Evolutionary conservation across 2,113 vertebrate genomes (phyloP).

Genomic region (Etheostoma cragini): DNA sequence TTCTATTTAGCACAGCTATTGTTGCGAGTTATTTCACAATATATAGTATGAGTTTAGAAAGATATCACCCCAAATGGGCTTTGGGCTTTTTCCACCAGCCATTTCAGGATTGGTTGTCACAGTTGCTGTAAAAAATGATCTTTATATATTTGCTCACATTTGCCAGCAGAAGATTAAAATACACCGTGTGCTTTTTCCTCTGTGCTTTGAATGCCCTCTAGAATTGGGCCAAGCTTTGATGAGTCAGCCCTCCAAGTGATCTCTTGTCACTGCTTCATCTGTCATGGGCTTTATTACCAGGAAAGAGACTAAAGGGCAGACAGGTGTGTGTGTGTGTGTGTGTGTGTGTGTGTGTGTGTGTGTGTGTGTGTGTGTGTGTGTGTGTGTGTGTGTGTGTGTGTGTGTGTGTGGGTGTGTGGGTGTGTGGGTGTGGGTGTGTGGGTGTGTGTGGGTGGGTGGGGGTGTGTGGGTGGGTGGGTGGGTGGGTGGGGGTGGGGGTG

Average conservation of each 20-base stretch:
- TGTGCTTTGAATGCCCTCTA: constrained; percentile 70
- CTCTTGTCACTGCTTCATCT: constrained; percentile 65
- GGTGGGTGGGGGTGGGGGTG: no score
- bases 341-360: constrained; percentile 2
- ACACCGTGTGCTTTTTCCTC: constrained; percentile 42
- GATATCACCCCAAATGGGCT: not conserved
- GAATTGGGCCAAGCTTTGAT: constrained; percentile 74
- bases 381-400: not conserved
- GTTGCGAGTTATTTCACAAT: not conserved
- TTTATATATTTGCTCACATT: constrained; percentile 16
- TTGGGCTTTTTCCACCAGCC: constrained; percentile 2
- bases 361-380: not conserved
- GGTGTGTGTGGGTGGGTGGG: no score
- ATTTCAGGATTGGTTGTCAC: constrained; percentile 1
- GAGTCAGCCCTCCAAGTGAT: constrained; percentile 75
- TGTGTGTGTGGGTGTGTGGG: not conserved
- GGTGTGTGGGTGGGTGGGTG: no score
- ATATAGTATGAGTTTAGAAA: not conserved
- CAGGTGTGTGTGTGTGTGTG: constrained; percentile 29
- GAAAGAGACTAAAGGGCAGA: constrained; percentile 51
- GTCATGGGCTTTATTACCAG: constrained; percentile 55
- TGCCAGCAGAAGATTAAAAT: constrained; percentile 47
- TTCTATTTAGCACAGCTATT: not conserved
- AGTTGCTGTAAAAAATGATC: constrained; percentile 1
- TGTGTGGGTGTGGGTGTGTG: not conserved